Conservation (phyloP, 1,140 invertebrate genomes). For the Cepaea nemoralis region DNA sequence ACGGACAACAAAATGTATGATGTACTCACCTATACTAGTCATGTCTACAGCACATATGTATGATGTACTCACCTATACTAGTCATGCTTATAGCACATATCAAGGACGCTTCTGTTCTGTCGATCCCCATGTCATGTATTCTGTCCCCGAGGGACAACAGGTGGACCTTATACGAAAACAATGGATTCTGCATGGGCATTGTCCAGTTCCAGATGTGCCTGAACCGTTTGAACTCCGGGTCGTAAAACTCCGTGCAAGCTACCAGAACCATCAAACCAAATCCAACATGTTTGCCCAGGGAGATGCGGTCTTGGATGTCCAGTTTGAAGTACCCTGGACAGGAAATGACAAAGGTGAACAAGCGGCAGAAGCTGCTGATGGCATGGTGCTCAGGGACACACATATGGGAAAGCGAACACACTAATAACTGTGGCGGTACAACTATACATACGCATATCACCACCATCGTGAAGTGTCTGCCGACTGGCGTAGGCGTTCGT, state of each 20-base stretch:
- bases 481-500: too few species aligned
- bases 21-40: background rate
- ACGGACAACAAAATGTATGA: background rate
- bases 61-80: constrained; percentile 28
- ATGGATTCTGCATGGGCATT: constrained; percentile 31
- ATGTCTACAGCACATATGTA: background rate
- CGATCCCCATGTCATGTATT: constrained; percentile 16
- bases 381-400: too few species aligned
- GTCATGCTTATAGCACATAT: constrained; percentile 38
- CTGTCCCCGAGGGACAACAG: constrained; percentile 19
- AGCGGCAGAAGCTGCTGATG: background rate
- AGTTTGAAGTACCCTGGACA: constrained; percentile 30
- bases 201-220: constrained; percentile 35
- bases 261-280: constrained; percentile 38
- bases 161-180: constrained; percentile 27
- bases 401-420: too few species aligned
- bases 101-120: constrained; percentile 29
- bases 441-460: too few species aligned
- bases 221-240: constrained; percentile 23
- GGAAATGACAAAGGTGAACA: background rate
- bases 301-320: constrained; percentile 36
- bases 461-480: too few species aligned
- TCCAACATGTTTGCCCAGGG: constrained; percentile 35
- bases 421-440: too few species aligned
- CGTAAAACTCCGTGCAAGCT: constrained; percentile 38